A percentile compares a stretch with the other conserved stretches of the same genome.
phyloP scores from a whole-genome alignment of 2,113 vertebrate genomes.

The Leiothrix lutea region DNA sequence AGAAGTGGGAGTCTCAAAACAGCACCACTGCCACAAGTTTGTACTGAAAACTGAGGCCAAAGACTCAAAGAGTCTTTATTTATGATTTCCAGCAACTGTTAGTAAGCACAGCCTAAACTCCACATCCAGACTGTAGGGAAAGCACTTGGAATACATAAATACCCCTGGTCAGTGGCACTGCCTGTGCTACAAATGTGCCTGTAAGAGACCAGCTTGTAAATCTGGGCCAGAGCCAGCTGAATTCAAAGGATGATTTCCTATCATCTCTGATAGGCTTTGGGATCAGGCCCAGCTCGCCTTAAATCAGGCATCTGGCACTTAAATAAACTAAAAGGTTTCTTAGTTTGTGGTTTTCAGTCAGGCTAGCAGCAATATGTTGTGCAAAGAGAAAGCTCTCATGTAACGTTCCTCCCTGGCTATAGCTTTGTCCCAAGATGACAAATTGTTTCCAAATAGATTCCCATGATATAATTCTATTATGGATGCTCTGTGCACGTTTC shows the following conservation, averaged over 20 bases:
- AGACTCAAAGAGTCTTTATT: not conserved
- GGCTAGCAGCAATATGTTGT: not conserved
- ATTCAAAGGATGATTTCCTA: slow-evolving; percentile 14
- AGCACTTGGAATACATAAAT: not conserved
- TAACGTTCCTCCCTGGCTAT: not conserved
- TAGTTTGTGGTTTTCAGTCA: not conserved
- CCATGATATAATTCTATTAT: not conserved
- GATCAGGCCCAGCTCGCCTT: slow-evolving; percentile 22
- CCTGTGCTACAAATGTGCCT: not conserved
- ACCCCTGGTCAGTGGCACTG: not conserved
- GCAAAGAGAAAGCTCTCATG: not conserved
- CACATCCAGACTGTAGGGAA: not conserved
- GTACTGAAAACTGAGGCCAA: not conserved
- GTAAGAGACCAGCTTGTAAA: not conserved
- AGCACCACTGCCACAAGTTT: not conserved
- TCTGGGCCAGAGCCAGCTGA: not conserved
- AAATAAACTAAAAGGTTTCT: not conserved
- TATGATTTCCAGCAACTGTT: not conserved
- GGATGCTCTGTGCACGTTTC: not conserved
- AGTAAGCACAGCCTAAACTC: not conserved
- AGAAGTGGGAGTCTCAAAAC: not conserved
- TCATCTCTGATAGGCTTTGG: not conserved
- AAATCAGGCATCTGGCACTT: slow-evolving; percentile 35
- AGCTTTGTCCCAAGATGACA: not conserved
- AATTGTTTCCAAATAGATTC: not conserved